Percentiles rank a stretch among this genome's conserved stretches.
Evolutionary conservation across 2,888 invertebrate genomes (phyloP).

Genomic region (Papilio demoleus): DNA sequence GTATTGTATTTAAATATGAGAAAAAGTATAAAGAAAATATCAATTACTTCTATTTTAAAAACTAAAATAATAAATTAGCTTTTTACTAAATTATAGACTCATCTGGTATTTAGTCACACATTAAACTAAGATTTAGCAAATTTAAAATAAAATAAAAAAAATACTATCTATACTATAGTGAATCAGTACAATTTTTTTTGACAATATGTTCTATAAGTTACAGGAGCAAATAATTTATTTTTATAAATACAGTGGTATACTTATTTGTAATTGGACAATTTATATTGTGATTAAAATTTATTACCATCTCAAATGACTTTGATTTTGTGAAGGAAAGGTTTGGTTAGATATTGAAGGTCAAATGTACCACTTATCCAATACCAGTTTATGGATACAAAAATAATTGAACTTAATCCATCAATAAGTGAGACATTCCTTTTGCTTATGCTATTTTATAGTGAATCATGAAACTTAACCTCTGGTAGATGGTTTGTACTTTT

Average conservation of each 20-base stretch:
- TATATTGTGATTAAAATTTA: not conserved
- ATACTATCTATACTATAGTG: conserved; percentile 1
- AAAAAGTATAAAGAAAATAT: conserved; percentile 15
- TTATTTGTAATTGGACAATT: conserved; percentile 16
- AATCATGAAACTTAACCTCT: conserved; percentile 49
- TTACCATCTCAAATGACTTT: not conserved
- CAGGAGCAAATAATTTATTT: not conserved
- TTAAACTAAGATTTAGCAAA: conserved; percentile 27
- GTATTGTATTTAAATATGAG: conserved; percentile 15
- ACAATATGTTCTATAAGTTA: conserved; percentile 6
- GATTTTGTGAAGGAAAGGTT: not conserved
- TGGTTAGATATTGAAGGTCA: not conserved
- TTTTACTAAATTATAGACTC: conserved; percentile 28
- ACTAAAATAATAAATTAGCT: conserved; percentile 31
- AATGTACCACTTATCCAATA: conserved; percentile 6
- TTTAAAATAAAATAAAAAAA: conserved; percentile 9
- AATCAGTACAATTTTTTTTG: conserved; percentile 11
- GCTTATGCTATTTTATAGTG: conserved; percentile 28
- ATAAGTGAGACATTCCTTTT: conserved; percentile 15
- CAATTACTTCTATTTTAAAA: conserved; percentile 29
- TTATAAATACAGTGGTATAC: conserved; percentile 14
- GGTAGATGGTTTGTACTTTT: conserved; percentile 66
- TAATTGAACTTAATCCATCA: conserved; percentile 16
- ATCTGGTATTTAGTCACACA: conserved; percentile 25
- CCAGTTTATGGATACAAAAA: conserved; percentile 21